These are phyloP conservation scores for Gopherus evgoodei DNA, from an alignment of 2,113 vertebrate genomes.

Conservation along the genomic window DNA sequence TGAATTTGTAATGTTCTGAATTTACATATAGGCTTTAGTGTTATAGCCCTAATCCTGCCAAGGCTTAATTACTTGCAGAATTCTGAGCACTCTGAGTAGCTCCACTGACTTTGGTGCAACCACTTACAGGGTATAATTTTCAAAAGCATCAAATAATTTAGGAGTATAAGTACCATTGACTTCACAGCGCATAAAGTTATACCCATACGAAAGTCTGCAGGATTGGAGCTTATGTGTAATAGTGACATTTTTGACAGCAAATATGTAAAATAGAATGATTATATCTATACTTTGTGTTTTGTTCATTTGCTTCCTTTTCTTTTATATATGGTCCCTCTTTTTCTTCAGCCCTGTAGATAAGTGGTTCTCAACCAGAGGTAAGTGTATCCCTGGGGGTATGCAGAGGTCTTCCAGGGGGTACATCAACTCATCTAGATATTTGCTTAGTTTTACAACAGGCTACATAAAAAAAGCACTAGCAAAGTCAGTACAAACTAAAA, in stretches of 20 bases:
- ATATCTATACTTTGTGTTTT: not conserved
- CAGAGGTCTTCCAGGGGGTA: too few species aligned
- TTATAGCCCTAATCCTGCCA: not conserved
- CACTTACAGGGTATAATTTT: not conserved
- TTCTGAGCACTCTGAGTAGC: not conserved
- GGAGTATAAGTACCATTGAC: not conserved
- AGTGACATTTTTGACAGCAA: not conserved
- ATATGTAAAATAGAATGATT: not conserved
- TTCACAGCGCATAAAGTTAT: not conserved
- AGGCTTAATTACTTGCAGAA: not conserved
- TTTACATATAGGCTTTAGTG: not conserved
- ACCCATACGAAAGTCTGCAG: not conserved
- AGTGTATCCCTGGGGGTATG: too few species aligned
- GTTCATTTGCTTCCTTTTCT: not conserved
- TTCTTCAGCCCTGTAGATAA: not conserved
- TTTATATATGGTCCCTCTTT: not conserved
- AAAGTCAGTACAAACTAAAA: too few species aligned
- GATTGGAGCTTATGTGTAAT: not conserved
- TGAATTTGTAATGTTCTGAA: rapidly evolving
- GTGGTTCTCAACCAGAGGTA: too few species aligned
- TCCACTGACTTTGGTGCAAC: not conserved
- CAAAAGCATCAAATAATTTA: not conserved
- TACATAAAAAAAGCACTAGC: too few species aligned
- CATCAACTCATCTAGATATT: too few species aligned
- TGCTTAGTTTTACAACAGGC: too few species aligned